Conservation (phyloP, 2,797 vertebrate species). For the Cuculus canorus region DNA sequence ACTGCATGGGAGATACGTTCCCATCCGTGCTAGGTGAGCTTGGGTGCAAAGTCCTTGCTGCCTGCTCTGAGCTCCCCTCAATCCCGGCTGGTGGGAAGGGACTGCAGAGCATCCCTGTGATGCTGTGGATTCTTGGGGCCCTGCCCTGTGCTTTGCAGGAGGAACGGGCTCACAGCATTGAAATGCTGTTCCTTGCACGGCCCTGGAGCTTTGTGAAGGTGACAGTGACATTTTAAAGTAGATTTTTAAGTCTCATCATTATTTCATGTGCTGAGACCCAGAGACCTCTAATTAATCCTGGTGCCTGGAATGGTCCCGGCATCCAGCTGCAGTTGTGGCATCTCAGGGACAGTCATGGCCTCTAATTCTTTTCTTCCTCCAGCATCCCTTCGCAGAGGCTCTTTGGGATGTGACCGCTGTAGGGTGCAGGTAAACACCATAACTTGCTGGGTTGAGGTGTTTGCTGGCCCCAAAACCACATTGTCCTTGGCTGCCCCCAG, state of each 20-base stretch:
- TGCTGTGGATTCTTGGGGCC: rapidly evolving
- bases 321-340: background rate
- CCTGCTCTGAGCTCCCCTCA: background rate
- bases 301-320: background rate
- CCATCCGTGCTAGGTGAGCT: rapidly evolving
- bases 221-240: background rate
- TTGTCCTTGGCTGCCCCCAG: background rate
- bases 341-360: background rate
- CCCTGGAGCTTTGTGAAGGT: background rate
- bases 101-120: background rate
- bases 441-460: background rate
- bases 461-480: background rate
- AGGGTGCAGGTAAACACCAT: background rate
- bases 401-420: rapidly evolving
- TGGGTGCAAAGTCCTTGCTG: background rate
- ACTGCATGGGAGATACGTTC: background rate
- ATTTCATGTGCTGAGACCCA: background rate
- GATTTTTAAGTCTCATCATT: background rate
- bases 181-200: background rate
- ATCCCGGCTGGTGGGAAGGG: background rate
- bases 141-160: background rate
- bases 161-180: background rate
- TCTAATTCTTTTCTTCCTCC: background rate
- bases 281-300: background rate
- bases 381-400: background rate